These are phyloP conservation scores for Volucella bombylans DNA, from an alignment of 2,888 invertebrate species.

Conservation along the genomic window DNA sequence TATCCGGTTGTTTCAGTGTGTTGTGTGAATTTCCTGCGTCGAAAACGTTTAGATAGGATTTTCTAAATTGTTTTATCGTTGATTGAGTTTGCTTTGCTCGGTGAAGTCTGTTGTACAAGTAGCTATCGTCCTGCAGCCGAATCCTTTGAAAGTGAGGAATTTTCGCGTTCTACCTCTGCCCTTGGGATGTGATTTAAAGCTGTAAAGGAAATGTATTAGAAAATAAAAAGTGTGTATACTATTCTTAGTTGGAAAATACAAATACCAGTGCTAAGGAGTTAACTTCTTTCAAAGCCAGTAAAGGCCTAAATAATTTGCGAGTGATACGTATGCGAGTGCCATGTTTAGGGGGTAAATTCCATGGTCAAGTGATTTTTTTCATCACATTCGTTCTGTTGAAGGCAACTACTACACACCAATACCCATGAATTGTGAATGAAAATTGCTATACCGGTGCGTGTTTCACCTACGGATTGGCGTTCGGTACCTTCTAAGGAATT, in stretches of 20 bases:
- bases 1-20: constrained; percentile 1
- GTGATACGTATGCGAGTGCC: no score
- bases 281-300: not conserved
- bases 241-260: constrained; percentile 3
- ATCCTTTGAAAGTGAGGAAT: constrained; percentile 20
- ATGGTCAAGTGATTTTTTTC: not conserved
- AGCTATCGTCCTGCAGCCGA: not conserved
- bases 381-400: not conserved
- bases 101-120: not conserved
- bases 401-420: constrained; percentile 13
- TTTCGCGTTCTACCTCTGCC: constrained; percentile 3
- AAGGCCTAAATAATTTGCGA: not conserved
- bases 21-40: constrained; percentile 34
- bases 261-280: constrained; percentile 10
- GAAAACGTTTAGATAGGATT: constrained; percentile 1
- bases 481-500: not conserved
- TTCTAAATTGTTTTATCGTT: constrained; percentile 47
- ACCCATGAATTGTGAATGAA: constrained; percentile 22
- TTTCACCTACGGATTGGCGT: not conserved
- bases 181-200: constrained; percentile 14
- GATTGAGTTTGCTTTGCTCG: constrained; percentile 38
- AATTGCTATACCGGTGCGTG: constrained; percentile 17
- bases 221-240: constrained; percentile 17
- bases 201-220: not conserved
- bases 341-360: constrained; percentile 1